Conservation (phyloP, 2,888 invertebrate genomes). For the Cosmia trapezina region DNA sequence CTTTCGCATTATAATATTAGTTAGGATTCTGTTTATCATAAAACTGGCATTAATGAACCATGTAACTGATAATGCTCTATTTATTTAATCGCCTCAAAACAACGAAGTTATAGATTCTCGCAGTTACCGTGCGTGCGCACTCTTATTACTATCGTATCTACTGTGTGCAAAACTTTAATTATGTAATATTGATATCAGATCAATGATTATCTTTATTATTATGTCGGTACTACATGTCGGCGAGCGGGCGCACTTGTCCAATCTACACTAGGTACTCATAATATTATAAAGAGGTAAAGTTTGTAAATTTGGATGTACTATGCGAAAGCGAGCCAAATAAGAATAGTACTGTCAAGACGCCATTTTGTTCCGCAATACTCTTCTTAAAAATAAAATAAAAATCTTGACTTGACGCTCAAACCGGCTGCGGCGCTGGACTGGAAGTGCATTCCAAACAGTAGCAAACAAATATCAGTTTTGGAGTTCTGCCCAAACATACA, state of each 20-base stretch:
- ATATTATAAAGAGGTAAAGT: neutral
- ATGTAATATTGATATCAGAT: slow-evolving; percentile 28
- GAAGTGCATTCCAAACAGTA: slow-evolving; percentile 5
- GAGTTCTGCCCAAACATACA: slow-evolving; percentile 42
- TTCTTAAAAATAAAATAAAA: too few species aligned
- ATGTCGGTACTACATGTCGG: neutral
- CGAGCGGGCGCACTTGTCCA: neutral
- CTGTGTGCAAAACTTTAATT: slow-evolving; percentile 30
- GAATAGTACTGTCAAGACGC: too few species aligned
- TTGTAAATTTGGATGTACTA: neutral
- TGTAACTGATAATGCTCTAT: slow-evolving; percentile 15
- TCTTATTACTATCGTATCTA: slow-evolving; percentile 6
- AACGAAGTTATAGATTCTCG: slow-evolving; percentile 8
- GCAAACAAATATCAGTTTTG: slow-evolving; percentile 18
- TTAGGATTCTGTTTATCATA: too few species aligned
- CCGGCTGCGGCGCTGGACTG: neutral
- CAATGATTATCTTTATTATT: slow-evolving; percentile 12
- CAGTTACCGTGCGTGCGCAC: slow-evolving; percentile 20
- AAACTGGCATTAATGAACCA: too few species aligned
- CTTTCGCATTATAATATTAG: too few species aligned
- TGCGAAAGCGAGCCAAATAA: too few species aligned
- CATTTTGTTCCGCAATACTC: too few species aligned
- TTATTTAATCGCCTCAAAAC: slow-evolving; percentile 19
- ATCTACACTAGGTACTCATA: neutral
- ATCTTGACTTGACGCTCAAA: neutral